Base-by-base conservation (phyloP, 1,140 invertebrate species). In the Orussus abietinus region DNA sequence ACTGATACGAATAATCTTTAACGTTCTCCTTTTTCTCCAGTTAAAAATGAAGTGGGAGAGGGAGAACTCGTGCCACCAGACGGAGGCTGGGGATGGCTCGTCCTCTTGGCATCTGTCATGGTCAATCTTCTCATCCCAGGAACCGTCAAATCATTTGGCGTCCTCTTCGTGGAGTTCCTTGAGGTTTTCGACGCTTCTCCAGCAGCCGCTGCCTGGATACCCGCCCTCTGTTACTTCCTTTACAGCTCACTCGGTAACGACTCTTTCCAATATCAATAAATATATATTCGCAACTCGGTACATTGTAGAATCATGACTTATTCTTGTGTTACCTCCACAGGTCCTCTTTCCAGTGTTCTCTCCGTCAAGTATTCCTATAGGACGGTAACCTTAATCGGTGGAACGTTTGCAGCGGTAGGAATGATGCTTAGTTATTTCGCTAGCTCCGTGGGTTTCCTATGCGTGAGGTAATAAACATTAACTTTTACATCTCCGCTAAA, bases 301-400 rank as follows among this genome's bases (percentile, higher is more conserved):
- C 15, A 29, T 15, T 22, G 33, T 35, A 32, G 29, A 33, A 11
- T 31, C 44, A 10, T 11, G 9, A 21, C 5, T 29, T 40, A 15
- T 41, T 15, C 22, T 45, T 15, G 3, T 18, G 14, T 49, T 4
- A 21, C 43, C 29, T 53, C 82, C 65, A 49, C 76, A 84, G 93
- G 92, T 54, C 92, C 92, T 10, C 66, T 97, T 30, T 92, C 92
- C 10, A 91, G 90, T 61, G 84, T 91, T 51, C 73, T 96, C 28
- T 92, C 90, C 0, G 86, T 91, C 31, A 88, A 85, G 62, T 93
- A 86, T 76, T 94, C 92, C 14, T 96, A 94, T 66, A 75, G 88
- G n/a, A 88, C 83, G 6, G 88, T 95, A 11, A 92, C 91, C 3
- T 78, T 96, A 18, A 75, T 90, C 3, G 93, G 92, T 12, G 87